A percentile compares a stretch with the other conserved stretches of the same genome.
phyloP scores from a whole-genome alignment of 2,797 vertebrate species.

The Lepus oiostolus region DNA sequence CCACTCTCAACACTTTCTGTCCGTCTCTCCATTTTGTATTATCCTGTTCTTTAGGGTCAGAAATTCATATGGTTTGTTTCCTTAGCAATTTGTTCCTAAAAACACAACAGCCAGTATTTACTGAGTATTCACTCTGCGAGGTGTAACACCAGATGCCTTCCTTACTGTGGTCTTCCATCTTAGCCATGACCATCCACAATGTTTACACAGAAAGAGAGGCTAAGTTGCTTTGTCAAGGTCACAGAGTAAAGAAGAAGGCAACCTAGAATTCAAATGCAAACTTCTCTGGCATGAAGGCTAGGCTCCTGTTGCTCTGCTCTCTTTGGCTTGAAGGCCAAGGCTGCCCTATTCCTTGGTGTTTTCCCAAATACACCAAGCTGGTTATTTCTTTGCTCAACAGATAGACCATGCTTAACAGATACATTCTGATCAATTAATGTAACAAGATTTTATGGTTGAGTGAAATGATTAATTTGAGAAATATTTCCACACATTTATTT shows the following conservation, averaged over 20 bases:
- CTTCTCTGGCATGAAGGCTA: too few relatives aligned
- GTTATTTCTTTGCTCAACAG: background rate
- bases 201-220: background rate
- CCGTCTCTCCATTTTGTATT: background rate
- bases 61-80: conserved; percentile 1
- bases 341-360: background rate
- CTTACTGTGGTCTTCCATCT: background rate
- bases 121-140: background rate
- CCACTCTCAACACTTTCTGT: background rate
- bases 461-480: conserved; percentile 26
- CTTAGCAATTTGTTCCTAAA: conserved; percentile 19
- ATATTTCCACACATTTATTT: background rate
- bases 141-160: background rate
- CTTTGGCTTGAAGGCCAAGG: background rate
- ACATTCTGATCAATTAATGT: background rate
- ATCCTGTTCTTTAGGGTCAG: background rate
- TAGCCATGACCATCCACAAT: background rate
- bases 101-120: background rate
- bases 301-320: background rate
- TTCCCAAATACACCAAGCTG: background rate
- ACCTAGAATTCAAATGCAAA: background rate
- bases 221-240: background rate
- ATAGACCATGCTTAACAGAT: background rate
- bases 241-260: background rate
- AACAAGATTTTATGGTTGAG: background rate